Base-by-base conservation (phyloP, 1,140 invertebrate genomes). In the Phenacoccus solenopsis region DNA sequence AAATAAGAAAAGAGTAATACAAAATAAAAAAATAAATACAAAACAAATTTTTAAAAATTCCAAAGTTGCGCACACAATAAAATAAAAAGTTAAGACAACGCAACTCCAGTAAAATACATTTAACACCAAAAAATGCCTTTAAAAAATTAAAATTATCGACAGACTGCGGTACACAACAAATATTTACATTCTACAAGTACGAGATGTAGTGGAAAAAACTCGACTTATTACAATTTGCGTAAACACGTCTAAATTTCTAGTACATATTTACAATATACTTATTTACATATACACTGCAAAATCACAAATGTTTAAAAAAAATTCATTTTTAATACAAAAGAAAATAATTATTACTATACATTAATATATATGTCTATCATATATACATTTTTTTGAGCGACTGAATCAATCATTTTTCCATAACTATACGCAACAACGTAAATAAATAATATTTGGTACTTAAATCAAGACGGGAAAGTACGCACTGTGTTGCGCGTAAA, bases 31-130 rank as follows among this genome's bases (percentile, higher is more conserved):
- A 49, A 49, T 9, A 16, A 49, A 49, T 49, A 49, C 38, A 49
- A 49, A 49, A 49, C 38, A 49, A 49, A 49, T 49, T 49, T n/a
- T 49, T 49, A 49, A 49, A 49, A 49, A 49, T 49, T n/a, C 38
- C 20, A n/a, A 16, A 10, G 16, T 9, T n/a, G 38, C 38, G 38
- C 16, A 10, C 4, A 49, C 38, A 49, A 49, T 16, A 49, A 49
- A 9, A 32, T 7, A 32, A 32, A 32, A 32, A 32, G 13, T 32
- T 32, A 32, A 9, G 20, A 49, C 16, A n/a, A n/a, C 38, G 38
- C 38, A n/a, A 49, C 20, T n/a, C 12, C 3, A 16, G 16, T 49
- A 49, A 49, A 49, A 49, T 49, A 49, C 38, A 49, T 49, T 49
- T 49, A 49, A 49, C 38, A 49, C 38, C 38, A n/a, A 49, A n/a